phyloP scores from a whole-genome alignment of 1,140 invertebrate genomes.

The Ostrea denselamellosa region DNA sequence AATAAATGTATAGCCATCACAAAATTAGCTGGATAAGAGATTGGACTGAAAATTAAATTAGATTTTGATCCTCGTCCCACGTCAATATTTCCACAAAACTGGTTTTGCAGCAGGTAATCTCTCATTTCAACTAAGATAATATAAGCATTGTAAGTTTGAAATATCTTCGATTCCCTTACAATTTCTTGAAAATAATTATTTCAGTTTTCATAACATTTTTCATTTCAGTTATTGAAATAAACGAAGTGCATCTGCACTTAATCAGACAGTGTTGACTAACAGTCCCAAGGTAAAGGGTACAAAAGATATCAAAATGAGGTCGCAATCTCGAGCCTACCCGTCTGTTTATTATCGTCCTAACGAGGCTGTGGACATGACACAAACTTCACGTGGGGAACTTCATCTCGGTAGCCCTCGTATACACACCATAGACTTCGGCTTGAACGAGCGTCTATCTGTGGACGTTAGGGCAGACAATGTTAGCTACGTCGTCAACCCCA shows the following conservation, averaged over 20 bases:
- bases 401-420: constrained; percentile 1
- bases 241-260: neutral
- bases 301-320: constrained; percentile 34
- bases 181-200: no score
- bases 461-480: constrained; percentile 63
- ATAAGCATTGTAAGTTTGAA: no score
- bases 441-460: constrained; percentile 55
- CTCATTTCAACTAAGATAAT: no score
- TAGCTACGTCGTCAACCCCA: constrained; percentile 66
- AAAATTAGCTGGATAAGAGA: no score
- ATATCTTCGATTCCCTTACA: no score
- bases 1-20: no score
- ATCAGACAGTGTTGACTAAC: constrained; percentile 9
- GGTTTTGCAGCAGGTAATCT: no score
- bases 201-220: neutral
- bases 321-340: neutral
- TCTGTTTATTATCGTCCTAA: constrained; percentile 41
- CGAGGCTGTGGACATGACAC: constrained; percentile 22
- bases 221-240: neutral
- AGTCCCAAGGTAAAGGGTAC: neutral
- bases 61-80: no score
- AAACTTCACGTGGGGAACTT: neutral
- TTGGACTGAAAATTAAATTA: no score
- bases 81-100: no score
- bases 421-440: constrained; percentile 39